phyloP scores from a whole-genome alignment of 2,888 invertebrate species.

The Pseudococcus jackbeardsleyi region DNA sequence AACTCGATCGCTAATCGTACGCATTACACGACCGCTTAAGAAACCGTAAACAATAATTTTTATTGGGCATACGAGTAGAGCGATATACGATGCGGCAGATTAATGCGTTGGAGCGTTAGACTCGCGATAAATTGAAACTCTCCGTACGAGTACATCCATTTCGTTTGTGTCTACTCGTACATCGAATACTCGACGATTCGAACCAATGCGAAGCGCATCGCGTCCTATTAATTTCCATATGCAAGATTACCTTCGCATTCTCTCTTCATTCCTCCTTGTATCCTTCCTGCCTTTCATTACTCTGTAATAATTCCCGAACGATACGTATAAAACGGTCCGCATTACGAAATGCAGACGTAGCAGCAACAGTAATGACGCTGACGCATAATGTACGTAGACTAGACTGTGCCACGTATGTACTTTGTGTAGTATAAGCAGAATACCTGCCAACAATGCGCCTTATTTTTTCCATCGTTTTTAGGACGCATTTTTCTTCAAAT shows the following conservation, averaged over 20 bases:
- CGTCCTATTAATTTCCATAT: slow-evolving; percentile 21
- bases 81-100: slow-evolving; percentile 28
- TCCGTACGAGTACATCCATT: not conserved
- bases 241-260: not conserved
- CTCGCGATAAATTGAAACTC: slow-evolving; percentile 28
- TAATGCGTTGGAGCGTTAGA: slow-evolving; percentile 8
- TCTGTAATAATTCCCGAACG: not conserved
- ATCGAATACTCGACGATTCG: not conserved
- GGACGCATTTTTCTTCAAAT: no score
- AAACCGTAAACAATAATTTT: slow-evolving; percentile 5
- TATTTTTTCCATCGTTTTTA: no score
- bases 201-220: not conserved
- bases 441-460: no score
- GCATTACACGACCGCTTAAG: not conserved
- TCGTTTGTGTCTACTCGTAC: not conserved
- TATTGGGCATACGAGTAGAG: not conserved
- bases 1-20: no score
- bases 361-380: no score
- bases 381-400: no score
- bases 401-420: no score
- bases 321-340: not conserved
- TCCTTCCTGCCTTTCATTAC: not conserved
- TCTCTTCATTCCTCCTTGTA: not conserved
- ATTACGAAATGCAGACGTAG: no score
- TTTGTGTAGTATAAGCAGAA: no score